phyloP scores from a whole-genome alignment of 2,888 invertebrate genomes.

The Acheta domesticus region DNA sequence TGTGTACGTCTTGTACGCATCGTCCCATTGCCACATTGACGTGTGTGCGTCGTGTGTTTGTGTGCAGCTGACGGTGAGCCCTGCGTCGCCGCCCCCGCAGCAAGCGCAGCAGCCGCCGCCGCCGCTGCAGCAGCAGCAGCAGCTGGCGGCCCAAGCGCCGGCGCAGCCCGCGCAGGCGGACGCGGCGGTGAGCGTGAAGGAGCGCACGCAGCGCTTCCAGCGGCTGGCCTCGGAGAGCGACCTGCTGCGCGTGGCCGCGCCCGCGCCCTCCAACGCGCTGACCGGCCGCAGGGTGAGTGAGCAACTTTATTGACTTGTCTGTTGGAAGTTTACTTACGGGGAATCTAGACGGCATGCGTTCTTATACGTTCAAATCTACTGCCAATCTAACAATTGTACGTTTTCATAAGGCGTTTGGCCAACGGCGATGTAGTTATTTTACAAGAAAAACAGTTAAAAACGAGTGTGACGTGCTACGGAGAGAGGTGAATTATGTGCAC shows the following conservation, averaged over 20 bases:
- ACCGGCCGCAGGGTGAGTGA: constrained; percentile 60
- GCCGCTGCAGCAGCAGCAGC: constrained; percentile 41
- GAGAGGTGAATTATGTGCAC: no score
- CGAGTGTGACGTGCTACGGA: no score
- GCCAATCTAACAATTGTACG: no score
- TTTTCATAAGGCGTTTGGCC: no score
- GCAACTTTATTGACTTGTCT: background rate
- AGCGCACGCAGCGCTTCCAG: constrained; percentile 89
- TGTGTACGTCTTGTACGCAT: no score
- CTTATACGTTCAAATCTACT: no score
- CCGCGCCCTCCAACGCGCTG: constrained; percentile 48
- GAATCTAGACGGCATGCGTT: no score
- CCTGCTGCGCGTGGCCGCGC: constrained; percentile 41
- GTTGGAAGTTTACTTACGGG: no score
- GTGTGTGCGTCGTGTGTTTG: no score
- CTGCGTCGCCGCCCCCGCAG: constrained; percentile 30
- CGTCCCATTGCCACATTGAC: no score
- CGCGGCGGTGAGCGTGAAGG: constrained; percentile 70
- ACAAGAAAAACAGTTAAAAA: no score
- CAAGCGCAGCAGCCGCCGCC: background rate
- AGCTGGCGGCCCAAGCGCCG: constrained; percentile 56
- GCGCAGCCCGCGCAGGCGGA: constrained; percentile 48
- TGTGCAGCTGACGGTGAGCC: background rate
- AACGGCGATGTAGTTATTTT: no score
- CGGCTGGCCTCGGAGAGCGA: constrained; percentile 78